Evolutionary conservation across 1,140 invertebrate species (phyloP).

Genomic region (Drosophila punjabiensis): DNA sequence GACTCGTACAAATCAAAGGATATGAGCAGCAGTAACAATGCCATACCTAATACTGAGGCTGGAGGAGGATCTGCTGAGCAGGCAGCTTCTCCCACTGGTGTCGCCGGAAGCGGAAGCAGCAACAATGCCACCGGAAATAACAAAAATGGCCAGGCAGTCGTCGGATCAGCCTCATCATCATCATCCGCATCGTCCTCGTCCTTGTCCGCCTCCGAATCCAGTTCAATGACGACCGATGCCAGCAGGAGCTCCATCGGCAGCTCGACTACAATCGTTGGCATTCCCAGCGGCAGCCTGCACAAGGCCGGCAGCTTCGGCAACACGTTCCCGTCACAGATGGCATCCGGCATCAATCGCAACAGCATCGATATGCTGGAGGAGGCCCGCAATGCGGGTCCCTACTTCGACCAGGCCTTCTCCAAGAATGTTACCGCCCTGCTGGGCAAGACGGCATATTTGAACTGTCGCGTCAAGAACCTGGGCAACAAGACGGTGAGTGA

Average conservation of each 20-base stretch:
- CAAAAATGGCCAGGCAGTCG: constrained; percentile 57
- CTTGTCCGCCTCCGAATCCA: constrained; percentile 14
- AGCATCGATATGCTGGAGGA: constrained; percentile 78
- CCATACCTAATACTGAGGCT: constrained; percentile 54
- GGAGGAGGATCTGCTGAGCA: constrained; percentile 35
- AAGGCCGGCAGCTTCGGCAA: constrained; percentile 55
- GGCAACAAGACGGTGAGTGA: constrained; percentile 94
- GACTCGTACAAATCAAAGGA: constrained; percentile 81
- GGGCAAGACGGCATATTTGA: constrained; percentile 94
- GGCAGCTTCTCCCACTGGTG: constrained; percentile 48
- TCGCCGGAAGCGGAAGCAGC: constrained; percentile 70
- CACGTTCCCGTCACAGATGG: constrained; percentile 50
- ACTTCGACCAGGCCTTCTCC: constrained; percentile 82
- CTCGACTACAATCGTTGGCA: constrained; percentile 54
- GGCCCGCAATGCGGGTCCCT: constrained; percentile 77
- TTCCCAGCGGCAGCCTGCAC: constrained; percentile 70
- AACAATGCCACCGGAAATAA: constrained; percentile 59
- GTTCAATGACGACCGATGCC: constrained; percentile 60
- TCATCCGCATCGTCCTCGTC: not conserved
- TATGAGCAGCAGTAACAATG: constrained; percentile 74
- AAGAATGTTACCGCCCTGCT: constrained; percentile 91
- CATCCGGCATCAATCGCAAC: constrained; percentile 73
- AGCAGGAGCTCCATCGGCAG: constrained; percentile 20
- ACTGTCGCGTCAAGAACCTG: constrained; percentile 93
- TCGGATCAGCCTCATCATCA: constrained; percentile 10